Base-by-base conservation (phyloP, 2,113 vertebrate species). In the Cephalopholis sonnerati region DNA sequence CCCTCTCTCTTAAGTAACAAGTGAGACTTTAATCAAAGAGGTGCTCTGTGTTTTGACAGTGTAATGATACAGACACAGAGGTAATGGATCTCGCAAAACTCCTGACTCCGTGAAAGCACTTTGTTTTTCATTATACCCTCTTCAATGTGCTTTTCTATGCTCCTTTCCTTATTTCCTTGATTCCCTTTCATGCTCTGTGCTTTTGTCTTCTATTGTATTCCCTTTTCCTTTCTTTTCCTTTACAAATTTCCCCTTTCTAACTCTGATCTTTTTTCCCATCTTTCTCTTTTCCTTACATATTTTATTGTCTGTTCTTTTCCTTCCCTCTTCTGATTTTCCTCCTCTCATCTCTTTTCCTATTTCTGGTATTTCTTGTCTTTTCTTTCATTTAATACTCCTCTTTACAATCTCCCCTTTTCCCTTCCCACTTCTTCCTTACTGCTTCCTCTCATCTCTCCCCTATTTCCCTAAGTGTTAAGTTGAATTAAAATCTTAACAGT, bases 1-100 rank as follows among this genome's bases (percentile, higher is more conserved):
- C 72, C 50, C 39, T 70, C 39, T 51, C 67, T 66, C 74, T 71
- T 73, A 71, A 88, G 79, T 79, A 80, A 86, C 64, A 65, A 51
- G 72, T 61, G 79, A 86, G 71, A 57, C 64, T 89, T 88, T 87
- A 92, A 92, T 91, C 85, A 89, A 85, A 90, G 71, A 75, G 70
- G 20, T 22, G 74, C 79, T 65, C 64, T 46, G 77, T 73, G 79
- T 79, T 88, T 83, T 91, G 87, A 85, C 86, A 84, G 81, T 66
- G 76, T 86, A 83, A 89, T 84, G 83, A 92, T 89, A 85, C 68
- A 59, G 76, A 78, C 78, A 73, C 70, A 46, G 86, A 88, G 80
- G 59, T 86, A 90, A 90, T 80, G 62, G 70, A 29, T 87, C 83
- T 87, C 18, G 22, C 78, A 85, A 92, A 89, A 75, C 66, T 80